A percentile compares a stretch with the other conserved stretches of the same genome.
Conservation (phyloP, 2,888 invertebrate species). For the Mongoloraphidia duomilia region DNA sequence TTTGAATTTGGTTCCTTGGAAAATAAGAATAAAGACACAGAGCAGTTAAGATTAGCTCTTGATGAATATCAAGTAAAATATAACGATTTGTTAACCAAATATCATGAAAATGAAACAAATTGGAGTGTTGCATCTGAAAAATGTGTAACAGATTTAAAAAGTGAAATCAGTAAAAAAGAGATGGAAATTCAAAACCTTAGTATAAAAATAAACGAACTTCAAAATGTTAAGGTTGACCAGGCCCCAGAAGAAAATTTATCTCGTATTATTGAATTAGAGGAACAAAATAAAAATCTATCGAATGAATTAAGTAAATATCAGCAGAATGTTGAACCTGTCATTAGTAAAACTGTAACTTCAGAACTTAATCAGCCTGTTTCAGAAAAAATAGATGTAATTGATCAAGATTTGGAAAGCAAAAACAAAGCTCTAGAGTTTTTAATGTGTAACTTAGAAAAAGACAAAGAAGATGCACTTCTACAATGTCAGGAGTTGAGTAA, state of each 20-base stretch:
- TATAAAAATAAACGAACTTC: too few relatives aligned
- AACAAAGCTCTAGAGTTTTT: slow-evolving; percentile 28
- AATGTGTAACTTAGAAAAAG: slow-evolving; percentile 27
- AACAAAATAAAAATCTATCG: too few relatives aligned
- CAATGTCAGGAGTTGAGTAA: slow-evolving; percentile 27
- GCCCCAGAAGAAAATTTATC: too few relatives aligned
- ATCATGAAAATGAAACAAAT: slow-evolving; percentile 15
- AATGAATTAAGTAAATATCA: too few relatives aligned
- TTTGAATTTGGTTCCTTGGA: too few relatives aligned
- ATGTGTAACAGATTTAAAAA: too few relatives aligned
- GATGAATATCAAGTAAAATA: not conserved
- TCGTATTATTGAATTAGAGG: too few relatives aligned
- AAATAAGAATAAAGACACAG: not conserved
- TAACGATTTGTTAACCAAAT: slow-evolving; percentile 7
- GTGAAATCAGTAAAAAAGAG: too few relatives aligned
- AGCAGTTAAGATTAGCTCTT: slow-evolving; percentile 1
- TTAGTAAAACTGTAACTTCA: too few relatives aligned
- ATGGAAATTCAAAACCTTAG: too few relatives aligned
- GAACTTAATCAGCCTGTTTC: slow-evolving; percentile 1
- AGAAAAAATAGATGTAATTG: slow-evolving; percentile 16
- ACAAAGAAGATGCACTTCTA: slow-evolving; percentile 25
- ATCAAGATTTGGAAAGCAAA: slow-evolving; percentile 24
- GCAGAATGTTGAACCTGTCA: too few relatives aligned
- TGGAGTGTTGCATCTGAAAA: slow-evolving; percentile 16
- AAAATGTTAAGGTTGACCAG: too few relatives aligned